These are phyloP conservation scores for Euphonia xanthogaster DNA, from an alignment of 2,797 vertebrate species.

Conservation along the genomic window DNA sequence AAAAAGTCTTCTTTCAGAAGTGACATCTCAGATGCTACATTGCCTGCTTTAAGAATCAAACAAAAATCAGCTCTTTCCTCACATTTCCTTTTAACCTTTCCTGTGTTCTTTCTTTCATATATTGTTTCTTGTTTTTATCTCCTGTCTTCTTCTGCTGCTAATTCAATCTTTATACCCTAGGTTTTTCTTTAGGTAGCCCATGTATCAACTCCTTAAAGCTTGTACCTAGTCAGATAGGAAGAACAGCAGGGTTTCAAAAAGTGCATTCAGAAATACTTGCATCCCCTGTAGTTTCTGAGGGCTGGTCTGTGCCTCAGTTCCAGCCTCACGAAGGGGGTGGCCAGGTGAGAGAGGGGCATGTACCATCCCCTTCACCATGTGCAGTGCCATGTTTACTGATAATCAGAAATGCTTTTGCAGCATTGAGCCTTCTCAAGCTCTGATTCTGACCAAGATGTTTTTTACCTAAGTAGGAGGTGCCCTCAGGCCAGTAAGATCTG, in stretches of 20 bases:
- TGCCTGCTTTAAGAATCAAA: neutral
- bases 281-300: neutral
- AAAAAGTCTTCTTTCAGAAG: neutral
- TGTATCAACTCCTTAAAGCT: neutral
- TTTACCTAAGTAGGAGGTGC: neutral
- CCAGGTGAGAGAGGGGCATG: neutral
- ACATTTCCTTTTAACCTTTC: conserved; percentile 4
- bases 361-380: neutral
- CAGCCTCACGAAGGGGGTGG: neutral
- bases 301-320: neutral
- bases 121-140: neutral
- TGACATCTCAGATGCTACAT: neutral
- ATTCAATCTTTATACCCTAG: neutral
- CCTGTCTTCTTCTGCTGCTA: neutral
- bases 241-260: neutral
- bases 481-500: neutral
- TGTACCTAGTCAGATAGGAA: neutral
- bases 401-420: neutral
- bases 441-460: neutral
- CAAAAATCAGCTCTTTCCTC: neutral
- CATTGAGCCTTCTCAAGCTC: neutral
- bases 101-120: neutral
- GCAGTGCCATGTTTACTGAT: neutral
- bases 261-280: neutral
- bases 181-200: neutral